These are phyloP conservation scores for human DNA, from an alignment of 2,113 vertebrate species.

Conservation along the genomic window GRCh38 chr21:25014501-25015000, in stretches of 20 bases:
- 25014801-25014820: neutral
- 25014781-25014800: neutral
- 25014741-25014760: neutral
- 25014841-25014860: neutral
- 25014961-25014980: neutral
- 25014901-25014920: neutral
- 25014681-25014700: neutral
- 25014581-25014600: neutral
- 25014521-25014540: neutral
- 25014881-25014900: neutral
- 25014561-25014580: neutral
- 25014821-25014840: neutral
- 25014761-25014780: neutral
- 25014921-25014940: neutral
- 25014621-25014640: neutral
- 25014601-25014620: neutral
- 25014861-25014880: neutral
- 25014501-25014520: neutral
- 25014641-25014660: neutral
- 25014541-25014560: neutral
- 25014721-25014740: neutral
- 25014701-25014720: neutral
- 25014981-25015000: neutral
- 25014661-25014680: neutral
- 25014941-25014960: neutral